Evolutionary conservation across 1,140 invertebrate genomes (phyloP).

Genomic region (Orussus abietinus): DNA sequence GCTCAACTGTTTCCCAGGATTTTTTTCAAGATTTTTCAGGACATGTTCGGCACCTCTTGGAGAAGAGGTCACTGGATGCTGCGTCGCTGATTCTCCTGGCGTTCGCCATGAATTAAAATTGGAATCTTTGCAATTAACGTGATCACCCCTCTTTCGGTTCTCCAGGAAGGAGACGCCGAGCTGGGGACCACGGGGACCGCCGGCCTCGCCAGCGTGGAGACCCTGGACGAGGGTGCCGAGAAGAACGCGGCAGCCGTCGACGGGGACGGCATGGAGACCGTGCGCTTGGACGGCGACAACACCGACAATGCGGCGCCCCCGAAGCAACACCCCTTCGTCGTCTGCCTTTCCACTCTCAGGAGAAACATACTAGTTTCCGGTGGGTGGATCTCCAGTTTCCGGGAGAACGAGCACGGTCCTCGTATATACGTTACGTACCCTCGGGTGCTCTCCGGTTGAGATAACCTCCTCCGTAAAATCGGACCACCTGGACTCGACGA

Average conservation of each 20-base stretch:
- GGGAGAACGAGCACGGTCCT: not conserved
- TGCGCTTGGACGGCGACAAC: conserved; percentile 55
- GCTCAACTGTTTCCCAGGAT: too few species aligned
- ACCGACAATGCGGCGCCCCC: conserved; percentile 27
- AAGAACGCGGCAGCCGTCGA: conserved; percentile 70
- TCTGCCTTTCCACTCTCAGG: conserved; percentile 31
- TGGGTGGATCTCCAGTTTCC: conserved; percentile 22
- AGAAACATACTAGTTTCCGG: conserved; percentile 39
- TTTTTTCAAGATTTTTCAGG: too few species aligned
- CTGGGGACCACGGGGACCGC: conserved; percentile 51
- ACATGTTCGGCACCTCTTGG: too few species aligned
- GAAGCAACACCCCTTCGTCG: conserved; percentile 35
- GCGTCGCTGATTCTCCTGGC: too few species aligned
- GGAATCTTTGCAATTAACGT: too few species aligned
- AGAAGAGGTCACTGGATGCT: too few species aligned
- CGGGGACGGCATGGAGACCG: conserved; percentile 69
- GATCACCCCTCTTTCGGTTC: conserved; percentile 24
- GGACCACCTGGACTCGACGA: too few species aligned
- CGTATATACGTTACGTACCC: not conserved
- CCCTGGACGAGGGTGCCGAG: conserved; percentile 58
- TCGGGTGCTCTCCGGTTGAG: too few species aligned
- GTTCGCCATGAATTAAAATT: too few species aligned
- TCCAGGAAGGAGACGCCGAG: conserved; percentile 52
- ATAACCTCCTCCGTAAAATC: too few species aligned
- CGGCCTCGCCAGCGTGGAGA: conserved; percentile 73